phyloP scores from a whole-genome alignment of 2,797 vertebrate species.

The Bradypodion pumilum region DNA sequence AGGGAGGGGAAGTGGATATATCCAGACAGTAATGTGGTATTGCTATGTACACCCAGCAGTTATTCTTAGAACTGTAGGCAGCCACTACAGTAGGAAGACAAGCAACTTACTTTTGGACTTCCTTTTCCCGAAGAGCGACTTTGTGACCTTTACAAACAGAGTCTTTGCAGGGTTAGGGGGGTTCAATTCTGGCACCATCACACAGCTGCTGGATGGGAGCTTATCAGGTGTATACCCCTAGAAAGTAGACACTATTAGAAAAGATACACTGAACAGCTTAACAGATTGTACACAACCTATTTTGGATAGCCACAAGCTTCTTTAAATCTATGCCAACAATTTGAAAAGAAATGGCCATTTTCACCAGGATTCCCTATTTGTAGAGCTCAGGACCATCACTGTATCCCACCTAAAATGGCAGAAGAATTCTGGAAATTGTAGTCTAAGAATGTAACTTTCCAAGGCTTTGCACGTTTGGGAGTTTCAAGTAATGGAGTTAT shows the following conservation, averaged over 20 bases:
- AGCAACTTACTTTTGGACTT: conserved; percentile 85
- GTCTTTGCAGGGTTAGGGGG: conserved; percentile 92
- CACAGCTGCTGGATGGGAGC: conserved; percentile 91
- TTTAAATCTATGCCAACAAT: not conserved
- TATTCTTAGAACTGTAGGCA: not conserved
- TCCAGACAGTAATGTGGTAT: not conserved
- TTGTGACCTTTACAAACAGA: conserved; percentile 95
- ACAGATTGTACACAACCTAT: not conserved
- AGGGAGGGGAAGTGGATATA: too few species aligned
- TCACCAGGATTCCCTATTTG: not conserved
- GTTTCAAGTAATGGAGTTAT: not conserved
- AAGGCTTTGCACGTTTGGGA: too few species aligned
- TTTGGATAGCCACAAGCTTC: not conserved
- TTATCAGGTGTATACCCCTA: conserved; percentile 94
- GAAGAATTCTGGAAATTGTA: too few species aligned
- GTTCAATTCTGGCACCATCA: conserved; percentile 91
- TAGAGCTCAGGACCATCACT: too few species aligned
- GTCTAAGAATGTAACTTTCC: too few species aligned
- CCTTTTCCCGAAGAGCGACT: conserved; percentile 93
- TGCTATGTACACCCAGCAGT: not conserved
- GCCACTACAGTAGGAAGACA: not conserved
- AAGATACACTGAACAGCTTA: not conserved
- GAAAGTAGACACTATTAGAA: conserved; percentile 1
- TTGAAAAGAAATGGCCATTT: not conserved
- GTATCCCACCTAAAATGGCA: too few species aligned